A percentile compares a stretch with the other conserved stretches of the same genome.
Conservation (phyloP, 2,113 vertebrate genomes). For the Silurus asotus region DNA sequence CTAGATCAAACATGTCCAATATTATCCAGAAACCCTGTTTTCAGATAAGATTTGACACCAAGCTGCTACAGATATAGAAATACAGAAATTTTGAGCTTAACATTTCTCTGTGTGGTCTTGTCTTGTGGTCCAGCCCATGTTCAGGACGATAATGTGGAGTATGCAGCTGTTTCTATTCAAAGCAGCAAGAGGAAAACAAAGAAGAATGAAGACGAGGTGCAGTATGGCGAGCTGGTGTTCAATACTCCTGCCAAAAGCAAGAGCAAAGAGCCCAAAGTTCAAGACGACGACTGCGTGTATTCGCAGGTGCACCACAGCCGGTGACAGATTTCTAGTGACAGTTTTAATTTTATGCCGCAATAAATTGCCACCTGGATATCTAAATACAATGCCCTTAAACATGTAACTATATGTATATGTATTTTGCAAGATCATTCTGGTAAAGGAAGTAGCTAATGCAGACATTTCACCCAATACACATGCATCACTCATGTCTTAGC, state of each 20-base stretch:
- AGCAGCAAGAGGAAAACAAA: not conserved
- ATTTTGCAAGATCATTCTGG: not conserved
- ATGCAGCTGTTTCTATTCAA: not conserved
- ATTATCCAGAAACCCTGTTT: not conserved
- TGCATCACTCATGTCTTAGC: not conserved
- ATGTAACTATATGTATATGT: not conserved
- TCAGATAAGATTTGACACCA: not conserved
- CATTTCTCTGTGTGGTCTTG: not conserved
- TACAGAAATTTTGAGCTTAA: not conserved
- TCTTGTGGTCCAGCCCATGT: constrained; percentile 7
- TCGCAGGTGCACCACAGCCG: not conserved
- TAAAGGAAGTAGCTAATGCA: constrained; percentile 2
- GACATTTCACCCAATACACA: not conserved
- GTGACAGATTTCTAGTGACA: not conserved
- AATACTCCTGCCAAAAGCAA: not conserved
- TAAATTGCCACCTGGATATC: not conserved
- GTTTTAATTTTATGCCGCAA: not conserved
- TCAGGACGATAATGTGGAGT: not conserved
- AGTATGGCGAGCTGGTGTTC: constrained; percentile 38
- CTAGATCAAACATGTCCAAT: not conserved
- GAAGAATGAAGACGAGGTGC: constrained; percentile 10
- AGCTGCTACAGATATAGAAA: not conserved
- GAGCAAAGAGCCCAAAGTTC: not conserved
- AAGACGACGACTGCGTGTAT: constrained; percentile 33
- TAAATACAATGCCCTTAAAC: not conserved